These are phyloP conservation scores for Ypsolopha scabrella DNA, from an alignment of 2,888 invertebrate genomes.

Conservation along the genomic window DNA sequence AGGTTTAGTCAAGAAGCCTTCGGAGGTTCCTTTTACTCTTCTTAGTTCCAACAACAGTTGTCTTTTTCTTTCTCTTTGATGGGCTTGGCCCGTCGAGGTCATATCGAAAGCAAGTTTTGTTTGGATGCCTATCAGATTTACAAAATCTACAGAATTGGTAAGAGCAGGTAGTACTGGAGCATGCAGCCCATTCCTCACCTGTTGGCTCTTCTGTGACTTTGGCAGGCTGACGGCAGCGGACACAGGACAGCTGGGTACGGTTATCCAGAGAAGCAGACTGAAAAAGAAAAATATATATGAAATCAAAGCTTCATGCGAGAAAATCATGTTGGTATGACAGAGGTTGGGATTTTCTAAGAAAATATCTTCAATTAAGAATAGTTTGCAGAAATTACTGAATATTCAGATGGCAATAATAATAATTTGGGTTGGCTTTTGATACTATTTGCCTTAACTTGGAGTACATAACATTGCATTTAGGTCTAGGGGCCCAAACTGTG, in stretches of 20 bases:
- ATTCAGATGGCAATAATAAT: no score
- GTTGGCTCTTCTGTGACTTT: conserved; percentile 46
- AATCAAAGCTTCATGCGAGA: background rate
- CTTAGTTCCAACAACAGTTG: conserved; percentile 42
- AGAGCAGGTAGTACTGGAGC: conserved; percentile 55
- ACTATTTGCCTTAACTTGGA: no score
- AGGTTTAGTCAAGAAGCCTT: conserved; percentile 35
- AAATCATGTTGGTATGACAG: background rate
- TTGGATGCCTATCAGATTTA: conserved; percentile 47
- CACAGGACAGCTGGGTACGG: conserved; percentile 46
- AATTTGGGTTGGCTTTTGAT: no score
- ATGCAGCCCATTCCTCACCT: conserved; percentile 68
- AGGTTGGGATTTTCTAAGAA: no score
- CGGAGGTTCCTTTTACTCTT: conserved; percentile 56
- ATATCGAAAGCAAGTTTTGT: conserved; percentile 48
- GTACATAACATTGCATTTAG: no score
- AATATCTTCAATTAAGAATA: no score
- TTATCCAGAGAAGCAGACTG: conserved; percentile 51
- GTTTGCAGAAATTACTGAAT: no score
- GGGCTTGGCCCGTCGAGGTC: conserved; percentile 60
- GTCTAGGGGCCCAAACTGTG: no score
- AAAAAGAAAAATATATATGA: conserved; percentile 15
- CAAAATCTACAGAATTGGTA: conserved; percentile 67
- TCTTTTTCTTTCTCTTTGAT: conserved; percentile 54
- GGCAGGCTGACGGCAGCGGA: conserved; percentile 52